Conservation (phyloP, 2,888 invertebrate genomes). For the Galeruca laticollis region DNA sequence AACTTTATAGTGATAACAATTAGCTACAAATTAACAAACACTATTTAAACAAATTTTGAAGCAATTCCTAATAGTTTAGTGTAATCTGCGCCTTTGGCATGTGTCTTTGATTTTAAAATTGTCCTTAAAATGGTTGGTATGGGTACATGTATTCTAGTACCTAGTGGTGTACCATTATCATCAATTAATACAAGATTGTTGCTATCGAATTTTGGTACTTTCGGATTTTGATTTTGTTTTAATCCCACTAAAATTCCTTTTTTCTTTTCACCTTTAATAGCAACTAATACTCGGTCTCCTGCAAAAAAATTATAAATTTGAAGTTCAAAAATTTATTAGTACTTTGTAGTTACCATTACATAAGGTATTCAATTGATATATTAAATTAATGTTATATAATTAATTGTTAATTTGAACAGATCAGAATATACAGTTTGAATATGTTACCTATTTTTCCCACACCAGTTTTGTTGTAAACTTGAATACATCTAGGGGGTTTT, state of each 20-base stretch:
- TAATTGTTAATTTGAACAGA: too few species aligned
- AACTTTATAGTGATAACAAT: not conserved
- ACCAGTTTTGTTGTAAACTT: constrained; percentile 87
- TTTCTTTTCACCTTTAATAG: constrained; percentile 95
- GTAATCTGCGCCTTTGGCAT: constrained; percentile 88
- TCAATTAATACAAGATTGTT: constrained; percentile 97
- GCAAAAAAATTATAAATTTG: constrained; percentile 24
- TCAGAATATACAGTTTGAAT: not conserved
- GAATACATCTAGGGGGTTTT: constrained; percentile 92
- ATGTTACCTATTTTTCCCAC: constrained; percentile 73
- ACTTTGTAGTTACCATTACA: not conserved
- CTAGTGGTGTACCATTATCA: constrained; percentile 93
- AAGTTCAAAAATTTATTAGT: not conserved
- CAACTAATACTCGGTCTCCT: constrained; percentile 91
- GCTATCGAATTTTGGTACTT: constrained; percentile 91
- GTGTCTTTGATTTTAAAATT: constrained; percentile 83
- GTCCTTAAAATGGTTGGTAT: constrained; percentile 91
- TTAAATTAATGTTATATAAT: too few species aligned
- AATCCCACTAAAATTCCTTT: constrained; percentile 92
- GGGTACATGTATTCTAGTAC: constrained; percentile 95
- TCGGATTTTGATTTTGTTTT: constrained; percentile 83
- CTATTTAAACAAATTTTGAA: constrained; percentile 80
- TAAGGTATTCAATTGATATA: too few species aligned
- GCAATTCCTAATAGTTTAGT: constrained; percentile 93
- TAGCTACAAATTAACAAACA: constrained; percentile 14